Conservation (phyloP, 2,113 vertebrate species). For the Thymallus thymallus region DNA sequence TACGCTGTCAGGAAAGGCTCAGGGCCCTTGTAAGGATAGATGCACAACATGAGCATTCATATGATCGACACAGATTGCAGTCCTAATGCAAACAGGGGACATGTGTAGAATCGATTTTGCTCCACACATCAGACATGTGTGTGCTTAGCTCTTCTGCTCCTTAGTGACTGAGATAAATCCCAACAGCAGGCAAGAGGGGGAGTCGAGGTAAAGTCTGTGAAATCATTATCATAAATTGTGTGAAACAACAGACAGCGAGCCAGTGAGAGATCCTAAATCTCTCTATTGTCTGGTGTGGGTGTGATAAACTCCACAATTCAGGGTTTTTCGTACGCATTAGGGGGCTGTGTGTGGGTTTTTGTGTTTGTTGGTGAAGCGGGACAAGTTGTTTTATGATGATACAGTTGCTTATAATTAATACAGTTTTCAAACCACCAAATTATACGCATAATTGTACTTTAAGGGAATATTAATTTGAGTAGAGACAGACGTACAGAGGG, state of each 20-base stretch:
- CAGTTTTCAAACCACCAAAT: constrained; percentile 30
- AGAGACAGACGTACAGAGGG: constrained; percentile 23
- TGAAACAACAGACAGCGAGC: constrained; percentile 18
- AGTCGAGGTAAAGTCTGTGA: constrained; percentile 7
- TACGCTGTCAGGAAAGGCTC: too few relatives aligned
- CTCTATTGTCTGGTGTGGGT: constrained; percentile 28
- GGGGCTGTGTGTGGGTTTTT: constrained; percentile 1
- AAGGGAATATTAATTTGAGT: constrained; percentile 43
- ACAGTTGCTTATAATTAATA: constrained; percentile 41
- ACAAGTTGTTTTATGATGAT: background rate
- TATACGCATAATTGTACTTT: background rate
- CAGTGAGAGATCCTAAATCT: constrained; percentile 33
- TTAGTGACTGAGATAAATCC: constrained; percentile 25
- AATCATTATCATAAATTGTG: constrained; percentile 39
- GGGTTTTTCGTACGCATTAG: constrained; percentile 4
- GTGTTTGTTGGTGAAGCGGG: background rate
- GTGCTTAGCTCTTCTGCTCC: constrained; percentile 27
- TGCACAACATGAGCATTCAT: too few relatives aligned
- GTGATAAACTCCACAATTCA: constrained; percentile 15
- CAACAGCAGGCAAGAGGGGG: constrained; percentile 7
- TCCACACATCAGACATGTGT: constrained; percentile 11
- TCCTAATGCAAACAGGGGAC: background rate
- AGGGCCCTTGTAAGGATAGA: background rate
- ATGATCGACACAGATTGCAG: background rate
- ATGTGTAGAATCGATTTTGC: background rate